Percentiles rank a stretch among this genome's conserved stretches.
phyloP scores from a whole-genome alignment of 2,113 vertebrate species.

The Chaetodon trifascialis region DNA sequence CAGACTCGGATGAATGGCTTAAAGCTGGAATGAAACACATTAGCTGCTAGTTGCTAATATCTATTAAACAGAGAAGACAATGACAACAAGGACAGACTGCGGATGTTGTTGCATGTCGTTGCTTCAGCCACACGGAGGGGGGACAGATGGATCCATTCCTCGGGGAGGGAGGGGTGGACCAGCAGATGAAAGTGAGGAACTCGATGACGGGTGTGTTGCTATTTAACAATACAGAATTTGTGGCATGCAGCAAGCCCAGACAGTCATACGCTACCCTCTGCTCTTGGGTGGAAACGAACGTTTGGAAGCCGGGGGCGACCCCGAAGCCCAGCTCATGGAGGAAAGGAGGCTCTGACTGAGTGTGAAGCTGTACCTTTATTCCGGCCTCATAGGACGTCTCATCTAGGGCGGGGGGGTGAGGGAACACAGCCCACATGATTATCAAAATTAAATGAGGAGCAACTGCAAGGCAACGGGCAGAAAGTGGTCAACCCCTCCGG shows the following conservation, averaged over 20 bases:
- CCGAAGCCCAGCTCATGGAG: conserved; percentile 84
- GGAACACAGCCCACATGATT: conserved; percentile 75
- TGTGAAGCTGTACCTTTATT: conserved; percentile 84
- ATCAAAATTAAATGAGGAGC: conserved; percentile 45
- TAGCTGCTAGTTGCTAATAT: conserved; percentile 31
- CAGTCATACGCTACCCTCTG: conserved; percentile 83
- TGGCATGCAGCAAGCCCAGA: conserved; percentile 76
- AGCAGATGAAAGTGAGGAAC: conserved; percentile 44
- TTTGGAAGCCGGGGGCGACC: conserved; percentile 87
- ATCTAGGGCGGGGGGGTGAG: conserved; percentile 75
- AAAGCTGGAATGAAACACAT: conserved; percentile 56
- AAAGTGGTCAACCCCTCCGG: conserved; percentile 5
- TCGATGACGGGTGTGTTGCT: conserved; percentile 36
- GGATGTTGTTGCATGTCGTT: conserved; percentile 58
- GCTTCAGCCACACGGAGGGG: conserved; percentile 63
- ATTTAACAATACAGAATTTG: conserved; percentile 41
- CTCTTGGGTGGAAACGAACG: conserved; percentile 87
- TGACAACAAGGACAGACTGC: conserved; percentile 42
- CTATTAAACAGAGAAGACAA: conserved; percentile 46
- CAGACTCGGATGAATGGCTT: conserved; percentile 33
- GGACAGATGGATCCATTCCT: conserved; percentile 53
- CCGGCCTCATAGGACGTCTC: conserved; percentile 85
- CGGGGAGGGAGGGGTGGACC: not conserved
- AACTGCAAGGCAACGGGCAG: conserved; percentile 44
- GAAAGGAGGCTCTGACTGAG: conserved; percentile 84